These are phyloP conservation scores for Neolamprologus ventralis DNA, from an alignment of 2,113 vertebrate species.

Conservation along the genomic window DNA sequence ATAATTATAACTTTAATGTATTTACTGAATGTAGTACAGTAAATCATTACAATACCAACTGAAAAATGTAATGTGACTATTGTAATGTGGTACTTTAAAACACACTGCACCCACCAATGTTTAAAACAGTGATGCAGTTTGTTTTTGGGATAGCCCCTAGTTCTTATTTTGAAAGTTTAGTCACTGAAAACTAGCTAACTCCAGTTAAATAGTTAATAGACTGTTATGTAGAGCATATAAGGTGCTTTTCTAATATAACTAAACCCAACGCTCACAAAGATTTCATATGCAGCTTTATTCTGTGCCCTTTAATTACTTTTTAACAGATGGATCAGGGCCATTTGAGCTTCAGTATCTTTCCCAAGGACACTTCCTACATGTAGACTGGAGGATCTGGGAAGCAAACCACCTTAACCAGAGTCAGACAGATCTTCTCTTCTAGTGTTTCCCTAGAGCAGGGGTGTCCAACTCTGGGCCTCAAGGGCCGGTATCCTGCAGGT, in stretches of 20 bases:
- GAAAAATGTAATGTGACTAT: neutral
- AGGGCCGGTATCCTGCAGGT: neutral
- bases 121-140: neutral
- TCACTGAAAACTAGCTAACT: neutral
- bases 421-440: neutral
- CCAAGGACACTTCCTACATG: neutral
- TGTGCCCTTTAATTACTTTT: neutral
- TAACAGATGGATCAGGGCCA: neutral
- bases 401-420: neutral
- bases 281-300: neutral
- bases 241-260: neutral
- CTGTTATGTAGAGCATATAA: neutral
- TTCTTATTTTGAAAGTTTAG: neutral
- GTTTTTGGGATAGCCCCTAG: neutral
- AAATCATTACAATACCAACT: neutral
- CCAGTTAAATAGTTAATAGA: neutral
- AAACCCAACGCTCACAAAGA: neutral
- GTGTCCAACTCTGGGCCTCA: neutral
- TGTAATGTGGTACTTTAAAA: neutral
- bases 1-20: neutral
- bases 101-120: neutral
- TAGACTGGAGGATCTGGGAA: neutral
- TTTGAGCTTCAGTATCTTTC: neutral
- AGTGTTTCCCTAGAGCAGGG: neutral
- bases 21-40: neutral